Base-by-base conservation (phyloP, 2,113 vertebrate genomes). In the Corydoras sp. region DNA sequence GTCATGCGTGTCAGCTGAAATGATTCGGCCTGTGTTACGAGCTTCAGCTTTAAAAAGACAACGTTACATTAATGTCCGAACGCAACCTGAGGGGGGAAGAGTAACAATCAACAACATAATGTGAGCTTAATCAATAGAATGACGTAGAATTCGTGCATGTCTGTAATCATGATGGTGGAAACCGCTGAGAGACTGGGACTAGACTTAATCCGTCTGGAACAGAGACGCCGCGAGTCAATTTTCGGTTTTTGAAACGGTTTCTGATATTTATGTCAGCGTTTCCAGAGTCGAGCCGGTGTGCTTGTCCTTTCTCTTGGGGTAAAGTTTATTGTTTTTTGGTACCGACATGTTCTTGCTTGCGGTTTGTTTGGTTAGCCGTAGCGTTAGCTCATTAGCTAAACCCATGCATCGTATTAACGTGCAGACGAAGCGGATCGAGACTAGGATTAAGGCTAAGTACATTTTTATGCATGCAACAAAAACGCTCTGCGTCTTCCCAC, bases 371-470 rank as follows among this genome's bases (percentile, higher is more conserved):
- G 35, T 53, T 56, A 56, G 54, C 13, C 13, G 56, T 32, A 5
- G 43, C n/a, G 74, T 71, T 68, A 76, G 64, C 69, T 29, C 32
- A 7, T 50, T 35, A 65, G 64, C 75, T 72, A 72, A 76, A 76
- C 75, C 75, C 13, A 56, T 58, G 69, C 75, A 72, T 63, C 64
- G 69, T 71, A 72, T 66, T 72, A 72, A 62, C 50, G 18, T 50
- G 32, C 54, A 48, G 65, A 72, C 64, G 64, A 43, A 62, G 51
- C 58, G 58, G 62, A 50, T 55, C 54, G 71, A 65, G 74, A 76
- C 74, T 66, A 71, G 29, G 43, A 60, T 54, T 67, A 13, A 48
- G 71, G 35, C 64, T 67, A 54, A 58, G 12, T n/a, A 43, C 15
- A 48, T 54, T 48, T 48, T 71, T 15, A 5, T 58, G 32, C 64